Evolutionary conservation across 2,888 invertebrate genomes (phyloP).

Genomic region (Tineola bisselliella): DNA sequence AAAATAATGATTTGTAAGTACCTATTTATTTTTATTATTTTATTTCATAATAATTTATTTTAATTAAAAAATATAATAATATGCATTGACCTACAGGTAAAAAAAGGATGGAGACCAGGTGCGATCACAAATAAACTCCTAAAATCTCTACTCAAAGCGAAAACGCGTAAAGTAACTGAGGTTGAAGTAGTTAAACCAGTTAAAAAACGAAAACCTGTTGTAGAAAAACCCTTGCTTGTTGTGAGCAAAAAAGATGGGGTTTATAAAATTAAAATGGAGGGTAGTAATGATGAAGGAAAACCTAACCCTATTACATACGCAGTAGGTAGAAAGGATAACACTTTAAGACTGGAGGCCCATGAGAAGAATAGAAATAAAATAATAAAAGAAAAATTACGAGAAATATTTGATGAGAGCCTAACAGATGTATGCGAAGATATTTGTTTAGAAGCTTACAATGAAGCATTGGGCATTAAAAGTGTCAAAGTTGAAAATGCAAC

Average conservation of each 20-base stretch:
- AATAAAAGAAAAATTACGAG: constrained; percentile 23
- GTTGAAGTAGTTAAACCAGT: constrained; percentile 20
- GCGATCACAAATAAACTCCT: constrained; percentile 46
- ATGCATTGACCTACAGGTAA: constrained; percentile 25
- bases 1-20: neutral
- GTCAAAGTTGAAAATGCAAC: constrained; percentile 13
- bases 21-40: neutral
- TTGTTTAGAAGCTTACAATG: constrained; percentile 37
- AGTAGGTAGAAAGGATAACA: constrained; percentile 27
- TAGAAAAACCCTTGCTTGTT: constrained; percentile 40
- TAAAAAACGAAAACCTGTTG: constrained; percentile 31
- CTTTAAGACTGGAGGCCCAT: constrained; percentile 21
- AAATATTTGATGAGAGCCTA: constrained; percentile 22
- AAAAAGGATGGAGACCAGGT: constrained; percentile 51
- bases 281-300: constrained; percentile 21
- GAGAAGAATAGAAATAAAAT: constrained; percentile 27
- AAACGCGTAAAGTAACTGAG: constrained; percentile 22
- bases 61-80: neutral
- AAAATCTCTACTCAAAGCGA: constrained; percentile 36
- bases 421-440: constrained; percentile 37
- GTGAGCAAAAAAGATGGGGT: constrained; percentile 42
- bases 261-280: constrained; percentile 45
- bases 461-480: constrained; percentile 31
- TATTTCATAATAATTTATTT: neutral
- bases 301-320: constrained; percentile 40